Conservation (phyloP, 2,797 vertebrate genomes). For the Peromyscus melanophrys region DNA sequence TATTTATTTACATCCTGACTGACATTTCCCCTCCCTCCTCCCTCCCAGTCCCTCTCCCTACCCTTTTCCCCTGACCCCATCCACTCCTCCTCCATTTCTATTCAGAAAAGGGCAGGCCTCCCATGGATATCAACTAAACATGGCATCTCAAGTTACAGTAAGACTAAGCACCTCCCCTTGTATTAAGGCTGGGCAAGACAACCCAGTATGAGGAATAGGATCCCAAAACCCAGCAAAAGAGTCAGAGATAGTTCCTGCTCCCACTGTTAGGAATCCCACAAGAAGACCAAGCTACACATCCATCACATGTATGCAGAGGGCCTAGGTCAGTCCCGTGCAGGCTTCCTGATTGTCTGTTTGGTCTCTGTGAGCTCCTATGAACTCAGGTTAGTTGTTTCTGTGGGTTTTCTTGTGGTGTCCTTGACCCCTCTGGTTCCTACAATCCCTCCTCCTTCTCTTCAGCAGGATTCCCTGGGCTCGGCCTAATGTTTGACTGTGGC, state of each 20-base stretch:
- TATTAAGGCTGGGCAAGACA: neutral
- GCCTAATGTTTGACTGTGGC: neutral
- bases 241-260: neutral
- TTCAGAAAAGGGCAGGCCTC: neutral
- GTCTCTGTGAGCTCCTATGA: neutral
- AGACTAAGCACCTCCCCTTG: neutral
- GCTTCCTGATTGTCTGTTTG: neutral
- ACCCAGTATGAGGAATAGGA: neutral
- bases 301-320: neutral
- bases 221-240: neutral
- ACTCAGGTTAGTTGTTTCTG: neutral
- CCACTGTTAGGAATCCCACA: neutral
- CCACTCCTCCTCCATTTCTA: neutral
- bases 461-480: neutral
- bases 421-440: neutral
- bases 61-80: neutral
- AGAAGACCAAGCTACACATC: neutral
- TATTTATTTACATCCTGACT: no score
- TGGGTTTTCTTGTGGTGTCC: neutral
- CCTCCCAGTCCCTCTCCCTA: no score
- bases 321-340: neutral
- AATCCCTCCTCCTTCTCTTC: neutral
- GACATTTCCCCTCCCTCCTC: no score
- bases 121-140: neutral
- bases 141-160: neutral